These are phyloP conservation scores for Cephonodes hylas DNA, from an alignment of 2,888 invertebrate genomes.

Conservation along the genomic window DNA sequence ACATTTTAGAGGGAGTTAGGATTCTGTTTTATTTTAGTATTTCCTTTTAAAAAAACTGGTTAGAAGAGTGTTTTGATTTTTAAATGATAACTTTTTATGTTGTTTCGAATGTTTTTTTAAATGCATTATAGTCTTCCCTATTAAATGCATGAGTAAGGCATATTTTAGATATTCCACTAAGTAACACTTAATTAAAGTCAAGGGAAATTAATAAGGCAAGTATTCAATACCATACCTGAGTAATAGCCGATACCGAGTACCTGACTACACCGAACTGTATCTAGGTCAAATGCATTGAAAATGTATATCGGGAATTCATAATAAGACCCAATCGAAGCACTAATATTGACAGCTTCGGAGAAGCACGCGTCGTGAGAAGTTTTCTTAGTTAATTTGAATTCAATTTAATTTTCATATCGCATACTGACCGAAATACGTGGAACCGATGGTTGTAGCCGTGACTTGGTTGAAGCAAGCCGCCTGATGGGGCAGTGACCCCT, in stretches of 20 bases:
- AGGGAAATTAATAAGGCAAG: background rate
- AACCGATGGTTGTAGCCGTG: conserved; percentile 60
- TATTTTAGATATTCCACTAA: too few species aligned
- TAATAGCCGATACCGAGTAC: background rate
- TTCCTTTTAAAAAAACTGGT: background rate
- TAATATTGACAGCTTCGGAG: conserved; percentile 25
- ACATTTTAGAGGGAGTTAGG: conserved; percentile 10
- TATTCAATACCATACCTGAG: background rate
- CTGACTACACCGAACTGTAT: background rate
- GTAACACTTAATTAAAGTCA: too few species aligned
- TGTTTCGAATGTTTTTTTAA: background rate
- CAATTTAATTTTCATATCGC: conserved; percentile 53
- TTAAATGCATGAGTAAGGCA: too few species aligned
- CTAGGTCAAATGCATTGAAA: conserved; percentile 11
- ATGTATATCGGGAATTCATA: conserved; percentile 11
- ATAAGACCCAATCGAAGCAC: conserved; percentile 14
- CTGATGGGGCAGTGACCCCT: conserved; percentile 58
- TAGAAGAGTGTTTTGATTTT: too few species aligned
- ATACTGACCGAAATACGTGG: conserved; percentile 76
- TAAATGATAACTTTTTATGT: too few species aligned
- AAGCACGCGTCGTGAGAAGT: conserved; percentile 22
- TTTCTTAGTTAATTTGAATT: conserved; percentile 31
- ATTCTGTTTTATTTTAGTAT: background rate
- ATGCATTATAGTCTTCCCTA: too few species aligned
- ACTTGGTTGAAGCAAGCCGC: conserved; percentile 59